Evolutionary conservation across 2,113 vertebrate species (phyloP), one percentile per base, ranked within the genome.

Genomic region (Acinonyx jubatus): DNA sequence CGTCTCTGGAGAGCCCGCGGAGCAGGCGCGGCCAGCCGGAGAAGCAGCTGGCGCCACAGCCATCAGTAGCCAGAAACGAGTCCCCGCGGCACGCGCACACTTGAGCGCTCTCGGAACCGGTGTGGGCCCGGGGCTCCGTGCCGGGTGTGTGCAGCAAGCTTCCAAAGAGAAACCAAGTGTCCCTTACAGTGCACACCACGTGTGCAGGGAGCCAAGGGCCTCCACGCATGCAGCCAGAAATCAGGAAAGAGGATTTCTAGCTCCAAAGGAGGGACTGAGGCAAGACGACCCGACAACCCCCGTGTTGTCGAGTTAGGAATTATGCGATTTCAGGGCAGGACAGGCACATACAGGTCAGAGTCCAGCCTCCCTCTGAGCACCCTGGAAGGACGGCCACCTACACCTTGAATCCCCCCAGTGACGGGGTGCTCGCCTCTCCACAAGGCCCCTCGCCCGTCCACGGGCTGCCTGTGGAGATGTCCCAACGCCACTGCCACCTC

Each of bases 21-120:
- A 8, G 52, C 61, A 68, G 48, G 25, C 21, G 10, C 45, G 4
- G 31, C 50, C 16, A 1, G 23, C 2, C 0, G 0, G n/a, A 36
- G 36, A 11, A 14, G 50, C 41, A 5, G 36, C 33, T 11, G 61
- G 12, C 0, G 0, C 66, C 25, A 14, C 68, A 8, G 48, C 52
- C 9, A 7, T 5, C 33, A 0, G 27, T 3, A 13, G 63, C 41
- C 74, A 27, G 8, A 48, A 18, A 45, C 11, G 5, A 0, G n/a
- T 31, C 21, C 6, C 16, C 7, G 0, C 12, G 4, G 83, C 11
- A 2, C 7, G 1, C 6, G 21, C 27, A 1, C 48, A 11, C 52
- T 4, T 18, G 10, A 29, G 48, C 0, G 2, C 29, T n/a, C 29
- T 19, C 0, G 4, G 66, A 2, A 9, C 41, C 4, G 0, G 36